phyloP scores from a whole-genome alignment of 2,888 invertebrate species.

The Leucophenga montana region DNA sequence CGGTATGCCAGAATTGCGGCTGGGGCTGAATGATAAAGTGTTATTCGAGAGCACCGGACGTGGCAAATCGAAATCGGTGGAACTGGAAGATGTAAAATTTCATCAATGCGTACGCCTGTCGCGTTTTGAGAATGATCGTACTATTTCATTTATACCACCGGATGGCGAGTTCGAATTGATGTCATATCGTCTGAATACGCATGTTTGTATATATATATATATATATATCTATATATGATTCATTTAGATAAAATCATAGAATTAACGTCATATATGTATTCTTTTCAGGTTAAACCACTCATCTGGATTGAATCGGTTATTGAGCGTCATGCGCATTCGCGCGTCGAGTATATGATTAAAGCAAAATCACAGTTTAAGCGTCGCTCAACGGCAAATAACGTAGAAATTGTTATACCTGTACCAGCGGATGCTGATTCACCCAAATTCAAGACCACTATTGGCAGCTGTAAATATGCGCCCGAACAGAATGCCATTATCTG shows the following conservation, averaged over 20 bases:
- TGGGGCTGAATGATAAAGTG: slow-evolving; percentile 98
- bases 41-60: slow-evolving; percentile 97
- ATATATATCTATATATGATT: no score
- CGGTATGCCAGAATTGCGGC: slow-evolving; percentile 97
- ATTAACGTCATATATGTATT: not conserved
- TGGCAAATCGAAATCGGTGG: slow-evolving; percentile 98
- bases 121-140: slow-evolving; percentile 97
- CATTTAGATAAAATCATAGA: not conserved
- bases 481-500: slow-evolving; percentile 97
- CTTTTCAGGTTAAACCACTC: slow-evolving; percentile 83
- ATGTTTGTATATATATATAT: no score
- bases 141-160: slow-evolving; percentile 98
- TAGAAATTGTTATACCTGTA: slow-evolving; percentile 96
- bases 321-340: slow-evolving; percentile 95
- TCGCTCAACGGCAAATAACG: slow-evolving; percentile 98
- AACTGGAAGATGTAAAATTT: slow-evolving; percentile 98
- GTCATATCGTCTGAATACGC: slow-evolving; percentile 97
- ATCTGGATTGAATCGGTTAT: slow-evolving; percentile 99
- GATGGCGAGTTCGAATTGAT: slow-evolving; percentile 99
- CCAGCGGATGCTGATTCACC: slow-evolving; percentile 98
- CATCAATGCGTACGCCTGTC: slow-evolving; percentile 98
- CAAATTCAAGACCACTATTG: slow-evolving; percentile 97
- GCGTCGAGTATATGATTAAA: slow-evolving; percentile 99
- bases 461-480: slow-evolving; percentile 97
- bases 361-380: slow-evolving; percentile 98